Evolutionary conservation across 1,140 invertebrate genomes (phyloP), one percentile per base, ranked within the genome.

Genomic region (Bombus consobrinus): DNA sequence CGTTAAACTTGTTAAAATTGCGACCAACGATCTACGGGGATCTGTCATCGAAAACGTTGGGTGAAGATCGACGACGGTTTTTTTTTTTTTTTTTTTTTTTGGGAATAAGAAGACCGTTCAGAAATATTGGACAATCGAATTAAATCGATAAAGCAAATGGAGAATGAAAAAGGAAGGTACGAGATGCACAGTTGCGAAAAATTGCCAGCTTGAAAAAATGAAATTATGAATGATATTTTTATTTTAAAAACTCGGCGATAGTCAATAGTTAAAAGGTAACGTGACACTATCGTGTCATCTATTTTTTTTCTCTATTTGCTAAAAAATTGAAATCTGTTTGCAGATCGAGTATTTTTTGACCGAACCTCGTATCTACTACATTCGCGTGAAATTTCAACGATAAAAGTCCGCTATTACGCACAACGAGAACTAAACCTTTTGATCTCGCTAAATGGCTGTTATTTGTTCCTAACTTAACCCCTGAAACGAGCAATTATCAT

Each of bases 401-500:
- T 75, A 25, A 53, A 53, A 75, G 4, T n/a, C 32, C 41, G 22
- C 3, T 13, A 32, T 72, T 32, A 41, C 72, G 13, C 28, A 9
- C 34, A 22, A 28, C 43, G 34, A 13, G 64, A 47, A 34, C 22
- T 22, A 28, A 43, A n/a, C 57, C 3, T 25, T 32, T 41, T 41
- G 32, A 37, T 41, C 25, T 25, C 25, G 25, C 28, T 83, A 77
- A 77, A 83, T 18, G 28, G 22, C 37, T 32, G 37, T 25, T 12
- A 57, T 53, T 78, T 78, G 68, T 81, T 69, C 5, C 28, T 10
- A 41, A 41, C 37, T 43, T 10, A 32, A 34, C 62, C 64, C 47
- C 41, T 53, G 69, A 66, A 64, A 53, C 74, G 81, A 78, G 43
- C 74, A 83, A 83, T 83, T 83, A 83, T 75, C 81, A 83, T 74